Evolutionary conservation across 2,113 vertebrate species (phyloP), one percentile per base, ranked within the genome.

Genomic region (Nematolebias whitei): DNA sequence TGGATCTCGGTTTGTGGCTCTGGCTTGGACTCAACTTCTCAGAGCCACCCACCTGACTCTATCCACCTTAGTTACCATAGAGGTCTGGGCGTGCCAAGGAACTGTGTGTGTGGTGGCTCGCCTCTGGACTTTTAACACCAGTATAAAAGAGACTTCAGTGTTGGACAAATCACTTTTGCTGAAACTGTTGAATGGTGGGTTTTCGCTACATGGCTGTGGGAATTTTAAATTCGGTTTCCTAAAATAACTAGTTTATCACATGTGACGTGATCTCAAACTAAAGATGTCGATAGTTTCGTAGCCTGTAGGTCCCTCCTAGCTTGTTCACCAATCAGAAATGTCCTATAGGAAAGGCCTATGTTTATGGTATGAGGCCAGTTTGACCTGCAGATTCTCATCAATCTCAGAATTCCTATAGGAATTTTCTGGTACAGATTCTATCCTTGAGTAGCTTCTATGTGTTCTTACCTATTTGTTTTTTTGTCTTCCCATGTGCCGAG

Each of bases 371-470:
- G 45, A 71, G 76, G 65, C 78, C 75, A 68, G 50, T 51, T 68
- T 44, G 29, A 84, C 83, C 87, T 87, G 83, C 16, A 84, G 73
- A 80, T 84, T 73, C 71, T 79, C 47, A 63, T 43, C 63, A 57
- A 76, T 84, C 79, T 89, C 79, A 65, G 83, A 79, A 63, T 66
- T 82, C 72, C 69, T 88, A 78, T 85, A 84, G 82, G 88, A 88
- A 79, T 63, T 86, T 80, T 87, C 78, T 89, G 84, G 65, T 71
- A 43, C 20, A 23, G 72, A 74, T 7, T 18, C 18, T 45, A 69
- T 79, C 63, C 74, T 35, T 77, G 53, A 61, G n/a, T 50, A 29
- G 41, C 41, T 50, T n/a, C n/a, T 49, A 15, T 49, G 35, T 56
- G 59, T 56, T 79, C 56, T 56, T 63, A 79, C 67, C 51, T 73